phyloP scores from a whole-genome alignment of 2,113 vertebrate species.

The Thamnaconus septentrionalis region DNA sequence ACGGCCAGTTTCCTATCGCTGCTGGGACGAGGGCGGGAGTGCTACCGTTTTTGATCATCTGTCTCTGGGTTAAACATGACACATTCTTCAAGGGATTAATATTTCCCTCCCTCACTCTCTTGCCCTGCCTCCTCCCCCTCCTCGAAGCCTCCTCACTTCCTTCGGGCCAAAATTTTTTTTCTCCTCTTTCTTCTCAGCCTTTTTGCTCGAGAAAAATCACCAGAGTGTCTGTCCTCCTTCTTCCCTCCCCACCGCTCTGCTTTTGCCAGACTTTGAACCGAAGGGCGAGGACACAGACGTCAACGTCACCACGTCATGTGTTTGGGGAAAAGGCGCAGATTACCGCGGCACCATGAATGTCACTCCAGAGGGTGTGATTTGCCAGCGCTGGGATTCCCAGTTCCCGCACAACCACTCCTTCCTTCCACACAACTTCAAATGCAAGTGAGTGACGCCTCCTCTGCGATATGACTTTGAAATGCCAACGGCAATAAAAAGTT shows the following conservation, averaged over 20 bases:
- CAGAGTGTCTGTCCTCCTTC: slow-evolving; percentile 8
- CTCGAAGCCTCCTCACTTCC: neutral
- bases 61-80: slow-evolving; percentile 67
- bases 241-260: neutral
- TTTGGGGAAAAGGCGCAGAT: slow-evolving; percentile 83
- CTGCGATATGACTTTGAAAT: slow-evolving; percentile 13
- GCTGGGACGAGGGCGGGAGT: slow-evolving; percentile 9
- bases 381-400: slow-evolving; percentile 93
- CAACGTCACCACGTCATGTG: slow-evolving; percentile 77
- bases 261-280: slow-evolving; percentile 51
- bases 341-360: slow-evolving; percentile 85
- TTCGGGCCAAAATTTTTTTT: neutral
- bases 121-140: slow-evolving; percentile 18
- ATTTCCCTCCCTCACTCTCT: slow-evolving; percentile 13
- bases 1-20: slow-evolving; percentile 47
- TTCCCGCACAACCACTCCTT: slow-evolving; percentile 91
- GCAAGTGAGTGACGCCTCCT: slow-evolving; percentile 86
- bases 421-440: slow-evolving; percentile 91
- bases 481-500: neutral
- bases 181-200: neutral
- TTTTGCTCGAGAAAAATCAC: slow-evolving; percentile 11
- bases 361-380: slow-evolving; percentile 87
- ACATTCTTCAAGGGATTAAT: slow-evolving; percentile 71
- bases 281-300: slow-evolving; percentile 49
- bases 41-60: slow-evolving; percentile 73